A percentile compares a stretch with the other conserved stretches of the same genome.
Evolutionary conservation across 2,797 vertebrate genomes (phyloP).

Genomic region (Peromyscus attwateri): DNA sequence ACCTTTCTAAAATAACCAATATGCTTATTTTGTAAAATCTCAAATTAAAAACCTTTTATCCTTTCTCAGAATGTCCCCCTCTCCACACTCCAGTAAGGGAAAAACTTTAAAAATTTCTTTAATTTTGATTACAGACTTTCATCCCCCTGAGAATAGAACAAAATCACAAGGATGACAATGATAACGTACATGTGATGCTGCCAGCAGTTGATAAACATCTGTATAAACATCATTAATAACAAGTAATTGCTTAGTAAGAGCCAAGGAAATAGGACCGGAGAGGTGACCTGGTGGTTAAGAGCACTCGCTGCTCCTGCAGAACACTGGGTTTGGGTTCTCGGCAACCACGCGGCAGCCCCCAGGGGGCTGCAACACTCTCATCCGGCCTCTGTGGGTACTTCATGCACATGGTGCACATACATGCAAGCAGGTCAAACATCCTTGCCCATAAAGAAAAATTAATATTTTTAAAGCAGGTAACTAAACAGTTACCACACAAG

Average conservation of each 20-base stretch:
- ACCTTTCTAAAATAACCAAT: not conserved
- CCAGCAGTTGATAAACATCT: not conserved
- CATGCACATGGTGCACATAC: not conserved
- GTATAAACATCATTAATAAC: not conserved
- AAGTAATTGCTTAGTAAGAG: not conserved
- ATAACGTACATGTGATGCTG: not conserved
- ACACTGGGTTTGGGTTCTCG: not conserved
- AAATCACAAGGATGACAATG: not conserved
- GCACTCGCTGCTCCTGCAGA: not conserved
- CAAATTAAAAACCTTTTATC: not conserved
- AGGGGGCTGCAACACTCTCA: not conserved
- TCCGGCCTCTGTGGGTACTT: not conserved
- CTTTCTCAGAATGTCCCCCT: not conserved
- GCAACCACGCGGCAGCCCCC: not conserved
- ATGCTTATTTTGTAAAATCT: not conserved
- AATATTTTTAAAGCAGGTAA: not conserved
- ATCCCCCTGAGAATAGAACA: not conserved
- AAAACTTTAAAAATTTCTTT: slow-evolving; percentile 23
- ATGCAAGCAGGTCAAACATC: not conserved
- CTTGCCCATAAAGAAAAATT: not conserved
- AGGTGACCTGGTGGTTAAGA: not conserved
- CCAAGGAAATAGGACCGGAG: not conserved
- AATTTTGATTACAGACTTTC: slow-evolving; percentile 11
- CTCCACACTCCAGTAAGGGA: not conserved
- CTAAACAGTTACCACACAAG: not conserved